Conservation (phyloP, 2,797 vertebrate species). For the Rhodeus uyekii region DNA sequence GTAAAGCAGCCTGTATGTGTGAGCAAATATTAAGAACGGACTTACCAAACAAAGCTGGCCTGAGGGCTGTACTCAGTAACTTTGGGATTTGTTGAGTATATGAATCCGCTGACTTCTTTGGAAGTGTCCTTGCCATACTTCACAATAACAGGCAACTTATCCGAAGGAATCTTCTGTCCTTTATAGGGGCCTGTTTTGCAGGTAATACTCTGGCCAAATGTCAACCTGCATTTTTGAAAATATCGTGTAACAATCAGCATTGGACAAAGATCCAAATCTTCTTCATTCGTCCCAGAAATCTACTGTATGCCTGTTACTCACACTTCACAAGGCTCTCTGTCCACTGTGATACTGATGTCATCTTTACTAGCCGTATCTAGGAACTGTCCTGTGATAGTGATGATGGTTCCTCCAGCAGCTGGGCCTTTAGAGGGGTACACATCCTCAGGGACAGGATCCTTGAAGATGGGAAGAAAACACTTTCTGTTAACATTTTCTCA, state of each 20-base stretch:
- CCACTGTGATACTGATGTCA: conserved; percentile 81
- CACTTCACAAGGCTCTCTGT: conserved; percentile 82
- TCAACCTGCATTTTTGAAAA: conserved; percentile 63
- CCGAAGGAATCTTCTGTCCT: conserved; percentile 61
- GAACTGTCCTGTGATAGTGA: conserved; percentile 83
- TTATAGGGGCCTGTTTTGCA: conserved; percentile 69
- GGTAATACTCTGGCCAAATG: conserved; percentile 68
- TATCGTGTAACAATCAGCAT: conserved; percentile 44
- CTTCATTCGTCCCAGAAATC: not conserved
- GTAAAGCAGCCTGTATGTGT: not conserved
- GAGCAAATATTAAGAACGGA: not conserved
- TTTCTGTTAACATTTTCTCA: not conserved
- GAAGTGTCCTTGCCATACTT: conserved; percentile 71
- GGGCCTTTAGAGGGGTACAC: conserved; percentile 74
- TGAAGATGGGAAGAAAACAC: not conserved
- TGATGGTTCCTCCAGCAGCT: conserved; percentile 82
- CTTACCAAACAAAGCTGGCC: conserved; percentile 74
- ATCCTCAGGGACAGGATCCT: conserved; percentile 80
- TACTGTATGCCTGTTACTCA: conserved; percentile 67
- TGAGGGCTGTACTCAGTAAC: conserved; percentile 59
- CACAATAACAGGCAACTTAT: conserved; percentile 57
- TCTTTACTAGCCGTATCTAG: conserved; percentile 86
- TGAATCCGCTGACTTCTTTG: conserved; percentile 61
- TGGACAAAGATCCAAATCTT: not conserved
- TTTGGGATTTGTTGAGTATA: conserved; percentile 74